These are phyloP conservation scores for Calliphora vicina DNA, from an alignment of 1,140 invertebrate genomes.

Conservation along the genomic window DNA sequence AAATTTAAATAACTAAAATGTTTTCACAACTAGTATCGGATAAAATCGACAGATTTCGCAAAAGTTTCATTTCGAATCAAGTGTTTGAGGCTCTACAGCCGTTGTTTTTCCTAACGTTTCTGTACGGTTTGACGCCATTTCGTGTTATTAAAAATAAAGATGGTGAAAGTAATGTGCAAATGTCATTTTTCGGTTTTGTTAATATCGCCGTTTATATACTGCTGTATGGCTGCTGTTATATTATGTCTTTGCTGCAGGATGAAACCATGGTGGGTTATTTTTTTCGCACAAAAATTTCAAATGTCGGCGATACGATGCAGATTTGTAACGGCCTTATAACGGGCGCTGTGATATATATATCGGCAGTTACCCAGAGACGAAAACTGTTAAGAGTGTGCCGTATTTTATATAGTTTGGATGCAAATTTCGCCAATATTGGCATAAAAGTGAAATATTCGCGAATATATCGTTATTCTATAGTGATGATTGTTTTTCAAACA, in stretches of 20 bases:
- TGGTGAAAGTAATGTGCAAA: constrained; percentile 39
- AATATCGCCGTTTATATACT: constrained; percentile 52
- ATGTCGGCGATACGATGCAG: constrained; percentile 54
- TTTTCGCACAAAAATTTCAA: constrained; percentile 56
- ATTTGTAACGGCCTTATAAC: constrained; percentile 53
- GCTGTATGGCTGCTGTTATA: constrained; percentile 55
- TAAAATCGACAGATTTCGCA: constrained; percentile 17
- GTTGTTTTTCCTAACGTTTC: constrained; percentile 50
- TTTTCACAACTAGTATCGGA: background rate
- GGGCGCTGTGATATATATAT: constrained; percentile 48
- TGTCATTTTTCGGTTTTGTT: constrained; percentile 47
- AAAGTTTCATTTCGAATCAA: constrained; percentile 34
- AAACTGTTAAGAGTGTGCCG: constrained; percentile 47
- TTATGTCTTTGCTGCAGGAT: constrained; percentile 48
- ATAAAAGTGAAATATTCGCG: constrained; percentile 51
- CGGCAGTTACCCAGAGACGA: constrained; percentile 29
- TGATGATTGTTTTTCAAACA: constrained; percentile 45
- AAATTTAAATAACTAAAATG: background rate
- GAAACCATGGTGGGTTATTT: constrained; percentile 59
- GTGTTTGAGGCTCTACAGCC: constrained; percentile 49
- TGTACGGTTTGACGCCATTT: constrained; percentile 56
- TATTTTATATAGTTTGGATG: constrained; percentile 50
- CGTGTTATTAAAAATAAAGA: constrained; percentile 40
- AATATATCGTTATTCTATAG: constrained; percentile 47
- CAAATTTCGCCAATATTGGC: constrained; percentile 47